A percentile compares a stretch with the other conserved stretches of the same genome.
These are phyloP conservation scores for Chondrosia reniformis DNA, from an alignment of 37 sponge, comb jelly and placozoan species.

Conservation along the genomic window DNA sequence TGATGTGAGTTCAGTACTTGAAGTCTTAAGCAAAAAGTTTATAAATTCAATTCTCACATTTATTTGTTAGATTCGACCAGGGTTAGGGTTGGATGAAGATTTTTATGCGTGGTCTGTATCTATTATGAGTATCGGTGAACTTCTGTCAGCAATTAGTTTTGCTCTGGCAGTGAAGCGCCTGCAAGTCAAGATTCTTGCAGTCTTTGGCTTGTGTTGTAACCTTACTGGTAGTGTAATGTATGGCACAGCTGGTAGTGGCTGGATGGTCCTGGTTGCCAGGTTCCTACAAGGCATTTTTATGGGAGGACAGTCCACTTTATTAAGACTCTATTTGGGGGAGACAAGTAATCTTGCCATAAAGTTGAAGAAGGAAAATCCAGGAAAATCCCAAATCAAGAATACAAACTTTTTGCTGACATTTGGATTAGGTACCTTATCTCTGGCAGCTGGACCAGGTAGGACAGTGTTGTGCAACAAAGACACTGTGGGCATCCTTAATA, in stretches of 20 bases:
- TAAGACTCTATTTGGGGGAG: conserved; percentile 40
- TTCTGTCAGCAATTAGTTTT: conserved; percentile 18
- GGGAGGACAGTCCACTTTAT: conserved; percentile 4
- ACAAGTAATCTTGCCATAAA: conserved; percentile 26
- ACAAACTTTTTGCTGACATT: conserved; percentile 30
- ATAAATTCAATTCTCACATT: not conserved
- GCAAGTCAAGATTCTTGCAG: conserved; percentile 14
- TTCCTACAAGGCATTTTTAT: conserved; percentile 21
- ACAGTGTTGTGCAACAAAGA: too few species aligned
- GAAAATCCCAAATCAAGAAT: conserved; percentile 43
- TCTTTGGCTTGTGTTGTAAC: not conserved
- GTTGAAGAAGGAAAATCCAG: conserved; percentile 8
- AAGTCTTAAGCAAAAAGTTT: not conserved
- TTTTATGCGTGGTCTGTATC: conserved; percentile 33
- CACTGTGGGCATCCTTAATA: too few species aligned
- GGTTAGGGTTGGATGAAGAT: conserved; percentile 35
- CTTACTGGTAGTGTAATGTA: conserved; percentile 21
- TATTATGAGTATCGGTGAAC: conserved; percentile 32
- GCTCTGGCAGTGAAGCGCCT: not conserved
- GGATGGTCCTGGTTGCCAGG: conserved; percentile 47
- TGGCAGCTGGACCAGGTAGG: conserved; percentile 35
- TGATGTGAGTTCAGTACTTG: not conserved
- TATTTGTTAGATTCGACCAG: conserved; percentile 28
- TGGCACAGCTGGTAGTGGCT: conserved; percentile 19
- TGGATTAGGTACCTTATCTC: not conserved